phyloP scores from a whole-genome alignment of 2,888 invertebrate species.

The Branchipolynoe longqiensis region DNA sequence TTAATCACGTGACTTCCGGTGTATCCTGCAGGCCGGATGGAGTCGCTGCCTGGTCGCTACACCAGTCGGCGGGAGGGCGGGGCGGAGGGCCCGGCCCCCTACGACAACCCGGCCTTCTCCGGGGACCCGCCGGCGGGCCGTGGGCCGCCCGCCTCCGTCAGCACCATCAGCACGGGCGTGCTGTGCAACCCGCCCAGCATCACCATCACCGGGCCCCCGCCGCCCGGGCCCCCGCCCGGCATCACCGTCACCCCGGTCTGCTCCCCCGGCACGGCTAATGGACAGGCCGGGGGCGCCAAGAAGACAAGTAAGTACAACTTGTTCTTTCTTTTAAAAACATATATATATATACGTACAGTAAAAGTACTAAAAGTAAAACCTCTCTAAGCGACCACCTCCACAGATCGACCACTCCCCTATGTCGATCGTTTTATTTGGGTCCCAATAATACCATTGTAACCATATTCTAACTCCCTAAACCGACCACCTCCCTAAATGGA shows the following conservation, averaged over 20 bases:
- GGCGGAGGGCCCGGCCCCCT: not conserved
- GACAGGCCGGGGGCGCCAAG: not conserved
- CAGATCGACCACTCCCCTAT: no score
- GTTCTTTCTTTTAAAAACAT: no score
- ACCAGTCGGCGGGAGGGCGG: not conserved
- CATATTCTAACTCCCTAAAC: no score
- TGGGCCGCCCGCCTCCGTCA: not conserved
- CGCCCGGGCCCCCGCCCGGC: not conserved
- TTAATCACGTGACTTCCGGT: no score
- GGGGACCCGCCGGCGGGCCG: not conserved
- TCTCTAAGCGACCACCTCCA: no score
- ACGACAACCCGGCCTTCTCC: constrained; percentile 1
- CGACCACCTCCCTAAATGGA: no score
- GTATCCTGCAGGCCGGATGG: no score
- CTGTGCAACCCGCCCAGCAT: not conserved
- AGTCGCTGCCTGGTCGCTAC: not conserved
- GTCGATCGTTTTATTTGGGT: no score
- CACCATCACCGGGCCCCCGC: not conserved
- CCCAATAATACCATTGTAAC: no score
- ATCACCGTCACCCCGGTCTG: constrained; percentile 27
- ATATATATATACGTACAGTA: no score
- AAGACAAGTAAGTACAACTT: constrained; percentile 23
- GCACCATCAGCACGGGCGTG: constrained; percentile 33
- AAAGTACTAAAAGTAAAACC: no score
- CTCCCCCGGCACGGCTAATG: not conserved